Conservation (phyloP, 2,888 invertebrate species). For the Eupithecia dodoneata region DNA sequence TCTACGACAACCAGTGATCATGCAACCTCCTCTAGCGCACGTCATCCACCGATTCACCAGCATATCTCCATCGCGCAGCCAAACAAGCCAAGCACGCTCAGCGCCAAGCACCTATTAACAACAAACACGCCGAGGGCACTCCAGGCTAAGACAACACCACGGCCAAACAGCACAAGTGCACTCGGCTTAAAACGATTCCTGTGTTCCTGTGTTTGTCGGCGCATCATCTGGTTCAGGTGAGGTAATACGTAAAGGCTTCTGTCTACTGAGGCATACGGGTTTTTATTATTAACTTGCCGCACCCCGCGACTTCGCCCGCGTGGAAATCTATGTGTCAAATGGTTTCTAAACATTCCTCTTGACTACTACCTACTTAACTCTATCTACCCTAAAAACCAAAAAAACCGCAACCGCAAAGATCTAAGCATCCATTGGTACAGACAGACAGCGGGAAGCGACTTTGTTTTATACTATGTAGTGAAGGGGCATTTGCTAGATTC, state of each 20-base stretch:
- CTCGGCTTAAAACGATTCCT: constrained; percentile 77
- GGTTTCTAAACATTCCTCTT: too few species aligned
- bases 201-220: constrained; percentile 57
- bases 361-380: too few species aligned
- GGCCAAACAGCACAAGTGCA: constrained; percentile 61
- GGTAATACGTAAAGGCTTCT: constrained; percentile 14
- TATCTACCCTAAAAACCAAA: too few species aligned
- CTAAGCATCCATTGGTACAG: too few species aligned
- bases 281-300: background rate
- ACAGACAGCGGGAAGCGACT: too few species aligned
- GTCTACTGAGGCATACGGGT: background rate
- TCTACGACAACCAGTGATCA: background rate
- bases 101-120: constrained; percentile 28
- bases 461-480: too few species aligned
- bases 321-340: too few species aligned
- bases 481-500: too few species aligned
- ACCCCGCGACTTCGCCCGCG: too few species aligned
- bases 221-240: constrained; percentile 37
- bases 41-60: background rate
- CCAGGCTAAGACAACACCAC: constrained; percentile 56
- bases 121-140: constrained; percentile 39
- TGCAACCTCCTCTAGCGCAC: background rate
- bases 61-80: background rate
- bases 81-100: constrained; percentile 4
- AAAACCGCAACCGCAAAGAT: too few species aligned